These are phyloP conservation scores for Tenodera sinensis DNA, from an alignment of 2,888 invertebrate species.

Conservation along the genomic window DNA sequence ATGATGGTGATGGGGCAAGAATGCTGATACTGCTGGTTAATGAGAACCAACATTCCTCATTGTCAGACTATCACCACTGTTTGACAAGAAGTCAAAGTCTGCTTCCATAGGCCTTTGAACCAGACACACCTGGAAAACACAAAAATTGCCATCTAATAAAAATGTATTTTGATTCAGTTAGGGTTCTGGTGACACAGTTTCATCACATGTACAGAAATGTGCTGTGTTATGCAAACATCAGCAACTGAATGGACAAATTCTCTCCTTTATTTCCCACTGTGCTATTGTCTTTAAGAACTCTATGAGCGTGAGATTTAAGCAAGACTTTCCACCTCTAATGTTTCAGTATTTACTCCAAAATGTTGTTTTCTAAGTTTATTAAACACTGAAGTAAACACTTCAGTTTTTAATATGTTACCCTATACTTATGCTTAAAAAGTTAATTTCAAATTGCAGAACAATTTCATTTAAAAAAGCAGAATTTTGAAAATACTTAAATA, in stretches of 20 bases:
- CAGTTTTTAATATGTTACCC: too few species aligned
- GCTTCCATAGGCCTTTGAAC: slow-evolving; percentile 31
- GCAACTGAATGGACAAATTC: background rate
- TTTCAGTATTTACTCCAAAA: too few species aligned
- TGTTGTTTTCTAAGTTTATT: too few species aligned
- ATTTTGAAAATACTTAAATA: too few species aligned
- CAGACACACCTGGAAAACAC: slow-evolving; percentile 31
- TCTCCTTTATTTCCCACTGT: background rate
- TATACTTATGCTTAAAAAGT: too few species aligned
- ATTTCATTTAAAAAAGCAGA: too few species aligned
- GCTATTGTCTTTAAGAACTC: background rate
- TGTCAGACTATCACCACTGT: slow-evolving; percentile 6
- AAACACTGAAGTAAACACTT: too few species aligned
- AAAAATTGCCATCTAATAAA: background rate
- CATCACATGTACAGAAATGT: background rate
- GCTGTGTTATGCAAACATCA: background rate
- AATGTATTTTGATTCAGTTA: background rate
- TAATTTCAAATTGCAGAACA: too few species aligned
- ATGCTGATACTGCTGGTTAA: slow-evolving; percentile 30
- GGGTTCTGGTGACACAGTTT: background rate
- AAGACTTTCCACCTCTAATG: background rate
- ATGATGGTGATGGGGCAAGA: background rate
- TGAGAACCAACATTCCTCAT: slow-evolving; percentile 42
- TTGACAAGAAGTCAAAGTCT: slow-evolving; percentile 29
- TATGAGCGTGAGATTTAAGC: background rate